Conservation (phyloP, 2,797 vertebrate species). For the Novumbra hubbsi region DNA sequence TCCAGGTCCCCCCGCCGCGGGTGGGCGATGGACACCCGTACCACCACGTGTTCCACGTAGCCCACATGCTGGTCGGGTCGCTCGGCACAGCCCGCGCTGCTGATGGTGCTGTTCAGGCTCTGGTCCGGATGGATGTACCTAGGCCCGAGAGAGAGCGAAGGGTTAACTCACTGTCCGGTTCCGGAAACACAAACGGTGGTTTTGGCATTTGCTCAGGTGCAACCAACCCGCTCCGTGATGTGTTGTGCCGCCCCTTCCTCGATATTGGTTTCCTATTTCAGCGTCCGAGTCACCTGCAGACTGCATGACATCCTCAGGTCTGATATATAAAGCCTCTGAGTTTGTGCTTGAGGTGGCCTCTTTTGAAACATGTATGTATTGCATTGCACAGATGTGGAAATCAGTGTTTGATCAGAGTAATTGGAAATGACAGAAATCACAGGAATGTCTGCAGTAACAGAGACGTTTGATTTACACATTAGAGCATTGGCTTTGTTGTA, state of each 20-base stretch:
- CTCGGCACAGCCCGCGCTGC: slow-evolving; percentile 76
- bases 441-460: too few species aligned
- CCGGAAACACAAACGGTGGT: background rate
- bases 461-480: too few species aligned
- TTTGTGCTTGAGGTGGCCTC: too few species aligned
- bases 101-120: slow-evolving; percentile 73
- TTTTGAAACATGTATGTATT: too few species aligned
- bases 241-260: background rate
- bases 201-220: background rate
- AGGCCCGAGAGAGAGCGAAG: slow-evolving; percentile 2
- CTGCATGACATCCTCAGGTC: too few species aligned
- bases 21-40: slow-evolving; percentile 79
- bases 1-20: slow-evolving; percentile 88
- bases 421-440: too few species aligned
- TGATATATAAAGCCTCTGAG: too few species aligned
- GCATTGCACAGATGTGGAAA: too few species aligned
- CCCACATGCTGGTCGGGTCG: slow-evolving; percentile 75
- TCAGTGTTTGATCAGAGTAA: too few species aligned
- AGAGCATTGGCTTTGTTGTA: too few species aligned
- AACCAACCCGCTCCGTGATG: background rate
- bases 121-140: slow-evolving; percentile 85
- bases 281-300: too few species aligned
- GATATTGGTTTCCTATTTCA: background rate
- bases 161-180: background rate
- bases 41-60: slow-evolving; percentile 86